Evolutionary conservation across 2,888 invertebrate species (phyloP), one percentile per base, ranked within the genome.

Genomic region (Drymonia ruficornis): DNA sequence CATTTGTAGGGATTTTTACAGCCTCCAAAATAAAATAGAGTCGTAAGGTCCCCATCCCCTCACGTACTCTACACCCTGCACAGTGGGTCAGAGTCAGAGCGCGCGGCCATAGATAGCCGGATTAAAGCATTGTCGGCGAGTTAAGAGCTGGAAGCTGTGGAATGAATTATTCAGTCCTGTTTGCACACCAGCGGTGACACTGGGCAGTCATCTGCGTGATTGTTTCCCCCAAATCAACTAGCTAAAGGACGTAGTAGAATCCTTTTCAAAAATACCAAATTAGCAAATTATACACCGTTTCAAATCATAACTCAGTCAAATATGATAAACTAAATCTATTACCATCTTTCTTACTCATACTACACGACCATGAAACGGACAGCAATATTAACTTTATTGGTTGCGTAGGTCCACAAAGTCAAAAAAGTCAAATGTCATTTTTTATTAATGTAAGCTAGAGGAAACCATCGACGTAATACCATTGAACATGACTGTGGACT

Each of bases 101-200:
- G 50, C 60, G 69, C 53, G 43, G 40, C 48, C 52, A 45, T 19
- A 69, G 72, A 69, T 72, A 65, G 52, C 57, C 4, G 46, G 60
- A 72, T 69, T 72, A 63, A 56, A 61, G 69, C 71, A 69, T 71
- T 69, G 66, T 59, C 42, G 45, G 31, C 23, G 45, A 31, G 43
- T 34, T 43, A 43, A 55, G 38, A 43, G 43, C 43, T 49, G 49
- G 44, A 50, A 55, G 51, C 53, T 16, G 16, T 3, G 49, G 44
- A 34, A 56, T 69, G 69, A 68, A 72, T 72, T 43, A 69, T 69
- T 65, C 69, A 72, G 44, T 13, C n/a, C 36, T 36, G n/a, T 36
- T 36, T 36, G 36, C n/a, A 36, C 36, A 49, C 42, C 57, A 48
- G 19, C 11, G 6, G 19, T 12, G 9, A 1, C 43, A 12, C 19